phyloP scores from a whole-genome alignment of 35 echinoderm and acorn worm genomes.

The Ptychodera flava region DNA sequence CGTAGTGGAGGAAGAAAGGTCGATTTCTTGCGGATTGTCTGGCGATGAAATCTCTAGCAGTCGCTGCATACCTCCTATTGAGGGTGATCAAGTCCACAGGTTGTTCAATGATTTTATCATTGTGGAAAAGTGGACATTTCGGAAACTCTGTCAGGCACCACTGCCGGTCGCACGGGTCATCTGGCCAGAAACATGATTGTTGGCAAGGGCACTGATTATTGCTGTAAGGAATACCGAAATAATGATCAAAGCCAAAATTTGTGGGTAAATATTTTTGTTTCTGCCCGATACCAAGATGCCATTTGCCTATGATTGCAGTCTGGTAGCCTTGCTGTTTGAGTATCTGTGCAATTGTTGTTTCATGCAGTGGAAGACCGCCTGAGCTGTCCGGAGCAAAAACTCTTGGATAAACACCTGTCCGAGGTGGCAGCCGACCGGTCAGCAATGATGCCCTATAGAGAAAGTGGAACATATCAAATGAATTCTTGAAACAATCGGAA shows the following conservation, averaged over 20 bases:
- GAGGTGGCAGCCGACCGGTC: constrained; percentile 17
- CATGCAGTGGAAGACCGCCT: constrained; percentile 28
- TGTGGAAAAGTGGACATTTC: neutral
- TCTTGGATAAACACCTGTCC: constrained; percentile 6
- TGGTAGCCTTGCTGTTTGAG: constrained; percentile 33
- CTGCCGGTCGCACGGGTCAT: neutral
- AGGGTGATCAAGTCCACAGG: constrained; percentile 5
- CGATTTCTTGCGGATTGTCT: neutral
- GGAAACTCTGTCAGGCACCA: neutral
- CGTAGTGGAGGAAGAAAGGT: constrained; percentile 23
- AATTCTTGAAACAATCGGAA: too few species aligned
- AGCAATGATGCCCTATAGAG: constrained; percentile 19
- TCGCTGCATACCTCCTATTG: neutral
- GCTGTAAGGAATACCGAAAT: constrained; percentile 18
- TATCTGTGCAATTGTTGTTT: constrained; percentile 44
- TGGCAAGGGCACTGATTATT: constrained; percentile 18
- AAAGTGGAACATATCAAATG: too few species aligned
- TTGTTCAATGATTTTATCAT: constrained; percentile 16
- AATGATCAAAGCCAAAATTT: constrained; percentile 31
- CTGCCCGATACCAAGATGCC: constrained; percentile 39
- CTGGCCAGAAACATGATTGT: constrained; percentile 18
- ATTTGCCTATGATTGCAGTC: constrained; percentile 46
- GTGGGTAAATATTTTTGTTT: constrained; percentile 25
- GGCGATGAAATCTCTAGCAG: constrained; percentile 3
- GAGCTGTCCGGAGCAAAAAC: constrained; percentile 3